These are phyloP conservation scores for Thinocorus orbignyianus DNA, from an alignment of 2,113 vertebrate genomes.

Conservation along the genomic window DNA sequence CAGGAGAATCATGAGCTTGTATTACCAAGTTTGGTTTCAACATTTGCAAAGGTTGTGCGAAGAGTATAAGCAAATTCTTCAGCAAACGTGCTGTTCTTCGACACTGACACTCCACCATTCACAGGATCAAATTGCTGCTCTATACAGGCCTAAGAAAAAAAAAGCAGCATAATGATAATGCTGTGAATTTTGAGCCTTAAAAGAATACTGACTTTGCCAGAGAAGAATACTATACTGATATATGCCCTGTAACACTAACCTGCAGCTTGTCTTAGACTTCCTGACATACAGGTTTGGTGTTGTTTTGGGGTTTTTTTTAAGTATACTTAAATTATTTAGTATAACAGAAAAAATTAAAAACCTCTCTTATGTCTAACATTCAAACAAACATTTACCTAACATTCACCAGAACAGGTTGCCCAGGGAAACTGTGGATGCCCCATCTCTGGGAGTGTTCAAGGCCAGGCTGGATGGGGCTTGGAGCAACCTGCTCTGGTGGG, in stretches of 20 bases:
- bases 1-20: background rate
- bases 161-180: background rate
- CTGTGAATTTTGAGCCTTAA: background rate
- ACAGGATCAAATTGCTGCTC: constrained; percentile 94
- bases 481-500: too few species aligned
- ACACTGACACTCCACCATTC: constrained; percentile 86
- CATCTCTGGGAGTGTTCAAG: too few species aligned
- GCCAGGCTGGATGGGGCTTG: too few species aligned
- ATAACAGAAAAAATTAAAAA: background rate
- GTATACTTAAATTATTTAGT: background rate
- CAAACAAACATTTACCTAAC: background rate
- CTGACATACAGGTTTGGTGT: background rate
- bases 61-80: constrained; percentile 94
- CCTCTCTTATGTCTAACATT: background rate
- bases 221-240: background rate
- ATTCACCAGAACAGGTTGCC: too few species aligned
- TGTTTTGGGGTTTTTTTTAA: background rate
- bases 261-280: background rate
- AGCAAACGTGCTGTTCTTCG: constrained; percentile 93
- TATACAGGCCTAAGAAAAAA: constrained; percentile 84
- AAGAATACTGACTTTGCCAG: background rate
- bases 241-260: background rate
- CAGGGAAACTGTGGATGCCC: too few species aligned
- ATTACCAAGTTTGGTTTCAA: constrained; percentile 95
- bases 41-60: constrained; percentile 87